Base-by-base conservation (phyloP, 1,140 invertebrate species). In the Babylonia areolata region DNA sequence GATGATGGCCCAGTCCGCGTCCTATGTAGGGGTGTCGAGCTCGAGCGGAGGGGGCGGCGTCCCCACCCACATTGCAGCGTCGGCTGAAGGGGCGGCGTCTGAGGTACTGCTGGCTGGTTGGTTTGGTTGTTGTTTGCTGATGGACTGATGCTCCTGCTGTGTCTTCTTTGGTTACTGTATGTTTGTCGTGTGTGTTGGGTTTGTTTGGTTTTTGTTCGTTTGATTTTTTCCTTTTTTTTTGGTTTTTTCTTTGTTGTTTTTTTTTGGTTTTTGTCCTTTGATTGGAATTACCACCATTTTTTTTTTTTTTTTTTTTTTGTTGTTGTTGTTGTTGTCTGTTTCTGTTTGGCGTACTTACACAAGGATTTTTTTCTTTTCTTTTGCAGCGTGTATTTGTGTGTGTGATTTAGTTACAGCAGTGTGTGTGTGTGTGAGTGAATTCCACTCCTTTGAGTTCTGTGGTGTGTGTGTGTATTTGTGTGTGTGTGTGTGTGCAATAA, bases 1-100 rank as follows among this genome's bases (percentile, higher is more conserved):
- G 3, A 69, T 64, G 82, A n/a, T 35, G 31, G 33, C 51, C 64
- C 82, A 84, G 82, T 86, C 85, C 64, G 77, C 71, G 28, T 77
- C 71, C 46, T 75, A 77, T 64, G 85, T 86, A 73, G 80, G 64
- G 64, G n/a, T 69, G 54, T 42, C 9, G 42, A 39, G 35, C n/a
- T 31, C 58, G 51, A 51, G 46, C 64, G 39, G 64, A 31, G 71
- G 58, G 11, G 81, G 81, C 37, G 17, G 81, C 46, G 79, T 20
- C n/a, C n/a, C n/a, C n/a, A n/a, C n/a, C n/a, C n/a, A n/a, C 15
- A 31, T 28, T 33, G 9, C 71, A 75, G 28, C 28, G 35, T 31
- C 23, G 39, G 17, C 54, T 28, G 20, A 35, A n/a, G 82, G 33
- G 39, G 64, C 12, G 12, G 82, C 23, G n/a, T 20, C 58, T 75